These are phyloP conservation scores for Calidris pugnax DNA, from an alignment of 2,113 vertebrate species.

Conservation along the genomic window DNA sequence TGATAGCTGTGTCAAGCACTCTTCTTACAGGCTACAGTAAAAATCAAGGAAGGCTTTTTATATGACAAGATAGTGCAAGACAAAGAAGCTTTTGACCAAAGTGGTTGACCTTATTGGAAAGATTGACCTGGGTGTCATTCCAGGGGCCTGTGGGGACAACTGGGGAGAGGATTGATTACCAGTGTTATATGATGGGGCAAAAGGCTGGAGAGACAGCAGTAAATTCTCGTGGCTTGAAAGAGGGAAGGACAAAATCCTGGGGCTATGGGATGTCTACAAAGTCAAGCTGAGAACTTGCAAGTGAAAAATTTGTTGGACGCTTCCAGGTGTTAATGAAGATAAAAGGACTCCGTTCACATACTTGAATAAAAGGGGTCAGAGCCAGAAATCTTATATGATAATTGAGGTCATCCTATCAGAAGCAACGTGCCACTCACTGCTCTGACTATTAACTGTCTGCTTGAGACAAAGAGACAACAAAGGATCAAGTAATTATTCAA, in stretches of 20 bases:
- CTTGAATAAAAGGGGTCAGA: background rate
- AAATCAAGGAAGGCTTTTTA: background rate
- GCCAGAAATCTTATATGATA: background rate
- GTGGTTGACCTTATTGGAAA: background rate
- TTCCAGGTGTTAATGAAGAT: background rate
- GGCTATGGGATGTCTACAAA: fast-evolving
- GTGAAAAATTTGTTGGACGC: background rate
- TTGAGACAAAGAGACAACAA: background rate
- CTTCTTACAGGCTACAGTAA: background rate
- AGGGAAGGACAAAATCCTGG: background rate
- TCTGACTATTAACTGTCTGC: background rate
- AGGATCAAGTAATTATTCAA: background rate
- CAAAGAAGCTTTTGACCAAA: background rate
- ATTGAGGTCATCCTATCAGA: background rate
- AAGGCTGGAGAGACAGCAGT: background rate
- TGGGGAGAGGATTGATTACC: background rate
- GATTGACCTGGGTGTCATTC: background rate
- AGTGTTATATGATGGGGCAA: background rate
- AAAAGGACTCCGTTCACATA: background rate
- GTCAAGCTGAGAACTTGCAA: background rate
- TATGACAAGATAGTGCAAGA: background rate
- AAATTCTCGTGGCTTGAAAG: background rate
- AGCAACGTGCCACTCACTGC: background rate
- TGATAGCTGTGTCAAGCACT: background rate
- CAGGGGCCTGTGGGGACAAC: background rate